Base-by-base conservation (phyloP, 1,140 invertebrate genomes). In the Dinoponera quadriceps region DNA sequence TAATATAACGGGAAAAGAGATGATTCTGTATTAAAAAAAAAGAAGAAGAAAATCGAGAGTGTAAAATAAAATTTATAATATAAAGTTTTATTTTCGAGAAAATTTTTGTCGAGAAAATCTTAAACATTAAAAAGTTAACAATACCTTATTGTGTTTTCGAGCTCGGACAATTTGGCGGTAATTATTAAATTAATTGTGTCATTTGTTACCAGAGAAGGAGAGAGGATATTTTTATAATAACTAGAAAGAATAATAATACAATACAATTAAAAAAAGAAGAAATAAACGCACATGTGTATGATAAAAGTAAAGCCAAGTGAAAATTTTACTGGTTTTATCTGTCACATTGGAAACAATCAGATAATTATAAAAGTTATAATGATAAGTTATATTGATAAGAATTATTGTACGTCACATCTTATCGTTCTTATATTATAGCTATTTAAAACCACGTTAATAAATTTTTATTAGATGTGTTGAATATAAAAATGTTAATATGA, bases 381-480 rank as follows among this genome's bases (percentile, higher is more conserved):
- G 4, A n/a, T n/a, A n/a, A n/a, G n/a, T 29, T 69, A n/a, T 69
- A 20, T n/a, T 5, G 51, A 27, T 29, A 54, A 71, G 5, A 54
- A 51, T 29, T 51, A 49, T 16, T 14, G 16, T 14, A 65, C 13
- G 18, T 16, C 18, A 51, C 16, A 29, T 27, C 44, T 68, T 18
- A n/a, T 68, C 49, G 18, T 55, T 55, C 27, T 71, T 25, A 1
- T 2, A 38, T 55, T 33, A 22, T 44, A 38, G 1, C 38, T 14
- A 59, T 44, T 2, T 18, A 72, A 4, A 25, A 59, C 11, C 3
- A 44, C 38, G 9, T 44, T 44, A 59, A 25, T 9, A 3, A n/a
- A 73, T 14, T 59, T 2, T 59, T 73, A 25, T 16, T 74, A 20
- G n/a, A n/a, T n/a, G n/a, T n/a, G n/a, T 44, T n/a, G 60, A 48